Percentiles rank a stretch among this genome's conserved stretches.
phyloP scores from a whole-genome alignment of 92 coral and sea anemone species.

The Umimayanthus kanabou region DNA sequence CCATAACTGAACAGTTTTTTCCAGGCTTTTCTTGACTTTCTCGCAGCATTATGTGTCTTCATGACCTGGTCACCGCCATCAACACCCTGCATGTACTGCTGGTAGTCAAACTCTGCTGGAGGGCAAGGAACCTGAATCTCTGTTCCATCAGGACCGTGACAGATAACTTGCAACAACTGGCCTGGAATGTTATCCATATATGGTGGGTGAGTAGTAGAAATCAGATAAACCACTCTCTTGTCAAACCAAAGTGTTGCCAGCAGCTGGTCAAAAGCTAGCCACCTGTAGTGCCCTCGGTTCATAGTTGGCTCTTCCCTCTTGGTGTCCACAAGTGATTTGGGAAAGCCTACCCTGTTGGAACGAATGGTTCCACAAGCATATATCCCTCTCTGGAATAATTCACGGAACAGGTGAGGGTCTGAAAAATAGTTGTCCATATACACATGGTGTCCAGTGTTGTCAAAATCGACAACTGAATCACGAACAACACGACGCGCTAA shows the following conservation, averaged over 20 bases:
- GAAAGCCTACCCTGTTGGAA: slow-evolving; percentile 14
- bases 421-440: slow-evolving; percentile 59
- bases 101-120: slow-evolving; percentile 46
- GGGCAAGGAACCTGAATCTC: slow-evolving; percentile 41
- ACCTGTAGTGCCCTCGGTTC: slow-evolving; percentile 29
- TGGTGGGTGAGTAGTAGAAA: slow-evolving; percentile 66
- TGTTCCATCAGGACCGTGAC: background rate
- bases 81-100: slow-evolving; percentile 45
- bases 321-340: slow-evolving; percentile 12
- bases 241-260: slow-evolving; percentile 58
- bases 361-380: slow-evolving; percentile 28
- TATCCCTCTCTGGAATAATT: slow-evolving; percentile 30
- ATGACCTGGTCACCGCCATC: slow-evolving; percentile 43
- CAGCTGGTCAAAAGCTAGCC: slow-evolving; percentile 39
- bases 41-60: slow-evolving; percentile 32
- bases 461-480: slow-evolving; percentile 32
- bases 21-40: slow-evolving; percentile 50
- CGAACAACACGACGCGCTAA: slow-evolving; percentile 54
- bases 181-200: slow-evolving; percentile 30
- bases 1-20: slow-evolving; percentile 57
- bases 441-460: slow-evolving; percentile 35
- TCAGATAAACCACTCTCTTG: slow-evolving; percentile 50
- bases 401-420: slow-evolving; percentile 57
- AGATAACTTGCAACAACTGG: slow-evolving; percentile 23
- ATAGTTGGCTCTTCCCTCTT: slow-evolving; percentile 30